Conservation (phyloP, 2,113 vertebrate genomes). For the Ariopsis seemanni region DNA sequence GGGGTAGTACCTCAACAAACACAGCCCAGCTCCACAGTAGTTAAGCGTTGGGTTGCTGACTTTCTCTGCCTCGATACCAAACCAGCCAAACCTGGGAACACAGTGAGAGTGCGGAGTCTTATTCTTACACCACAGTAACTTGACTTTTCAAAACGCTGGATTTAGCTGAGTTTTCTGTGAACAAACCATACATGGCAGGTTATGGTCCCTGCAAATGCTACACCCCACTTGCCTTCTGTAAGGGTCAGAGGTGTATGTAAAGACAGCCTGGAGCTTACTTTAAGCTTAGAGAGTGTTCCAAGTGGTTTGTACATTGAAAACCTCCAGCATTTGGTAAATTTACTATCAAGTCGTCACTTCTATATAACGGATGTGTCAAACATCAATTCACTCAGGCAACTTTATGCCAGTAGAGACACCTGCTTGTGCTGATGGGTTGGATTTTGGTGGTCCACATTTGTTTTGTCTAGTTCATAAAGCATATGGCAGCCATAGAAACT, state of each 20-base stretch:
- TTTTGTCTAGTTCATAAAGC: no score
- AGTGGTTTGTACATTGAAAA: neutral
- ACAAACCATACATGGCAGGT: neutral
- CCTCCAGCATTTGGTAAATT: neutral
- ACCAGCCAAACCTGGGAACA: slow-evolving; percentile 79
- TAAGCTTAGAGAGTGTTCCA: neutral
- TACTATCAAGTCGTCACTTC: neutral
- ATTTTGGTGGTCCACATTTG: no score
- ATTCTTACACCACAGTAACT: neutral
- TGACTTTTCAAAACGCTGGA: neutral
- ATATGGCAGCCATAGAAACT: no score
- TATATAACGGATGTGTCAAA: no score
- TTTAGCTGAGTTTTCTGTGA: neutral
- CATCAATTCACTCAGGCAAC: no score
- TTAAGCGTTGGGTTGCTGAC: slow-evolving; percentile 77
- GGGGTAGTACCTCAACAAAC: slow-evolving; percentile 73
- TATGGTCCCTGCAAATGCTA: neutral
- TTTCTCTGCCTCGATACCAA: slow-evolving; percentile 80
- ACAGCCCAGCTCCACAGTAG: slow-evolving; percentile 77
- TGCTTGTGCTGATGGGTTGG: no score
- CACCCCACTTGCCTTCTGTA: neutral
- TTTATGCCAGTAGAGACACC: no score
- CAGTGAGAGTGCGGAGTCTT: neutral
- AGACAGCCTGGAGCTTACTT: neutral
- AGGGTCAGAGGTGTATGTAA: neutral